Conservation (phyloP, 2,113 vertebrate species). For the Clarias batrachus region DNA sequence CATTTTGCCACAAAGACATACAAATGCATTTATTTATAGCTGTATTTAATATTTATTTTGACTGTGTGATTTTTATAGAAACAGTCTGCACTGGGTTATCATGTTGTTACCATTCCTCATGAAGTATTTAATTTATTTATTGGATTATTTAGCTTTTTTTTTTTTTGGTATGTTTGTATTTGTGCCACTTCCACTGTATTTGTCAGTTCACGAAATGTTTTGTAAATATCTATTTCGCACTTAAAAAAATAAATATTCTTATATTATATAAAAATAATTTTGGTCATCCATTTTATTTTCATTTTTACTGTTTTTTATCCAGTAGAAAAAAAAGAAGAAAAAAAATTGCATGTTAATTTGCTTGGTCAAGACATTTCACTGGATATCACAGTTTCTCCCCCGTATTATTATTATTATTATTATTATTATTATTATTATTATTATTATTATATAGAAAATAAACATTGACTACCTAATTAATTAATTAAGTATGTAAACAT, state of each 20-base stretch:
- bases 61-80: constrained; percentile 61
- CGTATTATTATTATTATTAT: no score
- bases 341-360: neutral
- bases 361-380: neutral
- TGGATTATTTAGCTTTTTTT: constrained; percentile 62
- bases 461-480: neutral
- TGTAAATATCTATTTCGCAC: constrained; percentile 35
- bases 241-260: constrained; percentile 77
- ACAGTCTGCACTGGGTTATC: constrained; percentile 64
- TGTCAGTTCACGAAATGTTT: constrained; percentile 56
- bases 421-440: no score
- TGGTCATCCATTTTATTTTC: constrained; percentile 13
- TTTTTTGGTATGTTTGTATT: constrained; percentile 46
- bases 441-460: neutral
- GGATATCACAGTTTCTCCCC: neutral
- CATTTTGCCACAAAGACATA: constrained; percentile 56
- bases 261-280: constrained; percentile 72
- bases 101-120: constrained; percentile 61
- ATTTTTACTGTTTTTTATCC: neutral
- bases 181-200: constrained; percentile 60
- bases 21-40: constrained; percentile 76
- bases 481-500: neutral
- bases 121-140: constrained; percentile 79
- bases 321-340: neutral
- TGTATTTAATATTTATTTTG: constrained; percentile 84